Conservation (phyloP, 2,888 invertebrate species). For the Ennomos quercinarius region DNA sequence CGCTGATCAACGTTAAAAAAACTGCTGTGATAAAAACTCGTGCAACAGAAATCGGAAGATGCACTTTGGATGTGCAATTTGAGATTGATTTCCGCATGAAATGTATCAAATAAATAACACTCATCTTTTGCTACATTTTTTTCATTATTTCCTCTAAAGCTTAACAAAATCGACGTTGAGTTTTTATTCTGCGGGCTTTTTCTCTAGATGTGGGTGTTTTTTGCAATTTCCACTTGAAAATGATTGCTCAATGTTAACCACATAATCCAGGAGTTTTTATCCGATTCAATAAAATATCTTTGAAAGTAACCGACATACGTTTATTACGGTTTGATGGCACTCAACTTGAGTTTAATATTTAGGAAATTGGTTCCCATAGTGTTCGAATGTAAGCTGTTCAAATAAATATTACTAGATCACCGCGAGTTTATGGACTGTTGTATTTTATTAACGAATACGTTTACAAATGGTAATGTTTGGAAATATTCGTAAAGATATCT, state of each 20-base stretch:
- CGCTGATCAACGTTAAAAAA: constrained; percentile 31
- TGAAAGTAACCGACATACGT: constrained; percentile 46
- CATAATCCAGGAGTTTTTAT: constrained; percentile 56
- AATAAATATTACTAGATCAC: constrained; percentile 27
- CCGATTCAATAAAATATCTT: constrained; percentile 49
- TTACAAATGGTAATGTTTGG: constrained; percentile 34
- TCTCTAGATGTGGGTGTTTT: constrained; percentile 33
- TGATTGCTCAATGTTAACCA: constrained; percentile 54
- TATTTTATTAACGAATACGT: constrained; percentile 28
- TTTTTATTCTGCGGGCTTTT: constrained; percentile 55
- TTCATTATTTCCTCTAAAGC: constrained; percentile 57
- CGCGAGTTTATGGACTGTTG: constrained; percentile 22
- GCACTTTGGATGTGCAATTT: constrained; percentile 76
- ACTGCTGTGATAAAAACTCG: constrained; percentile 41
- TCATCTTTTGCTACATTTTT: constrained; percentile 67
- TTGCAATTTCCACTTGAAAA: constrained; percentile 51
- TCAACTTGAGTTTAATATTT: constrained; percentile 34
- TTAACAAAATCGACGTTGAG: constrained; percentile 18
- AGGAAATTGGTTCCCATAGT: constrained; percentile 23
- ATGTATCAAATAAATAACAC: constrained; percentile 71
- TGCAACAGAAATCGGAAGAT: constrained; percentile 66
- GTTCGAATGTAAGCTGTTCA: constrained; percentile 15
- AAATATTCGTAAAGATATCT: constrained; percentile 53
- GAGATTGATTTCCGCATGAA: constrained; percentile 83
- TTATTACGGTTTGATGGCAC: constrained; percentile 41